Conservation (phyloP, 2,797 vertebrate species). For the Staurois parvus region DNA sequence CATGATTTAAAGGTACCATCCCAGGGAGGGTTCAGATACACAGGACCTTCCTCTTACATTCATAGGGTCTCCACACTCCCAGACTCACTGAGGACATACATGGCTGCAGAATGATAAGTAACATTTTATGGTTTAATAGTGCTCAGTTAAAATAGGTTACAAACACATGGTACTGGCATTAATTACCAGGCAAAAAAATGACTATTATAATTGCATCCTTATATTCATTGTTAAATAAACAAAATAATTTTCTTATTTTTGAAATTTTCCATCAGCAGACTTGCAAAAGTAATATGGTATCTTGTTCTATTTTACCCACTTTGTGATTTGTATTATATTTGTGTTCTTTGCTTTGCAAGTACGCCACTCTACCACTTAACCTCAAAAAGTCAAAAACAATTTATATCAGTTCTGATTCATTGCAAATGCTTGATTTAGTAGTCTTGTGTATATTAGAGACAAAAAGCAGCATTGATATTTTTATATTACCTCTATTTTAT, state of each 20-base stretch:
- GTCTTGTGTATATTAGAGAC: constrained; percentile 41
- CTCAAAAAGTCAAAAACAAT: constrained; percentile 54
- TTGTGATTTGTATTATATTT: constrained; percentile 44
- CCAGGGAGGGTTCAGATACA: no score
- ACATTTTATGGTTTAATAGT: no score
- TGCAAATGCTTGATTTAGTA: constrained; percentile 41
- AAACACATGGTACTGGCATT: no score
- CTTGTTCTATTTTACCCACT: constrained; percentile 36
- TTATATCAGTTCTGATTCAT: constrained; percentile 49
- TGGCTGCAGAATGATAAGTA: no score
- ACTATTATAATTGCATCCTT: no score
- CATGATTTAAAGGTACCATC: no score
- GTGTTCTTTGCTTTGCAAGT: constrained; percentile 38
- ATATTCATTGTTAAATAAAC: no score
- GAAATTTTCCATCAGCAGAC: background rate
- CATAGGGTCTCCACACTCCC: no score
- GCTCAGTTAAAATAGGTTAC: background rate
- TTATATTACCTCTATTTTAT: constrained; percentile 21
- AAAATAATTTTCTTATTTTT: no score
- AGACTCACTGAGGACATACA: no score
- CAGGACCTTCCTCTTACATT: no score
- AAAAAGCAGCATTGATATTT: constrained; percentile 26
- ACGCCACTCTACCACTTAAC: constrained; percentile 50
- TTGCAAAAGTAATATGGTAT: background rate
- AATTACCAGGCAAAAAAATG: no score